Evolutionary conservation across 2,888 invertebrate genomes (phyloP).

Genomic region (Cephalotes varians): DNA sequence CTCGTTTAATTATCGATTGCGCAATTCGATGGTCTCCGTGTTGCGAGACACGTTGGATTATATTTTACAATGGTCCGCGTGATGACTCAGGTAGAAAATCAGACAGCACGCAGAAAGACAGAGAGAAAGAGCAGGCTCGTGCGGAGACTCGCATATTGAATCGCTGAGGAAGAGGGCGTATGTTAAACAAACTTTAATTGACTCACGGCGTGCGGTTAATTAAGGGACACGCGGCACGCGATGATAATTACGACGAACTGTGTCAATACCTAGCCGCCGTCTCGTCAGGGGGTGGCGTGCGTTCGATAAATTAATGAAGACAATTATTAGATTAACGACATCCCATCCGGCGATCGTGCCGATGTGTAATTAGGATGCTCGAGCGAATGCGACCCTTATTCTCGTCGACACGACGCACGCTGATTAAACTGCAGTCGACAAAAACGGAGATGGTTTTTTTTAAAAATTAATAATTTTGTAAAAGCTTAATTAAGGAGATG

Average conservation of each 20-base stretch:
- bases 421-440: neutral
- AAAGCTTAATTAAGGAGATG: neutral
- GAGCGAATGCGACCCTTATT: slow-evolving; percentile 21
- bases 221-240: slow-evolving; percentile 40
- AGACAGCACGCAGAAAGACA: slow-evolving; percentile 16
- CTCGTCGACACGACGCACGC: neutral
- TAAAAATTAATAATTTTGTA: neutral
- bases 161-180: slow-evolving; percentile 27
- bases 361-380: slow-evolving; percentile 31
- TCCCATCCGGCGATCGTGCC: neutral
- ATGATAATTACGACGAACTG: slow-evolving; percentile 45
- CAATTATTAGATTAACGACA: slow-evolving; percentile 47
- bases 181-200: slow-evolving; percentile 30
- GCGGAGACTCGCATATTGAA: slow-evolving; percentile 13
- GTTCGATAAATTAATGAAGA: slow-evolving; percentile 35
- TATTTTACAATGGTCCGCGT: slow-evolving; percentile 30
- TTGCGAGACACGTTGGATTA: slow-evolving; percentile 27
- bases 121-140: slow-evolving; percentile 12
- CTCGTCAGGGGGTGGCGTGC: slow-evolving; percentile 13
- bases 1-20: slow-evolving; percentile 34
- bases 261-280: slow-evolving; percentile 36
- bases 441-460: neutral
- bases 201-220: slow-evolving; percentile 44
- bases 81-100: slow-evolving; percentile 53
- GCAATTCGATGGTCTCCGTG: slow-evolving; percentile 17